A percentile compares a stretch with the other conserved stretches of the same genome.
Evolutionary conservation across 2,113 vertebrate species (phyloP).

Genomic region (Pluvialis apricaria): DNA sequence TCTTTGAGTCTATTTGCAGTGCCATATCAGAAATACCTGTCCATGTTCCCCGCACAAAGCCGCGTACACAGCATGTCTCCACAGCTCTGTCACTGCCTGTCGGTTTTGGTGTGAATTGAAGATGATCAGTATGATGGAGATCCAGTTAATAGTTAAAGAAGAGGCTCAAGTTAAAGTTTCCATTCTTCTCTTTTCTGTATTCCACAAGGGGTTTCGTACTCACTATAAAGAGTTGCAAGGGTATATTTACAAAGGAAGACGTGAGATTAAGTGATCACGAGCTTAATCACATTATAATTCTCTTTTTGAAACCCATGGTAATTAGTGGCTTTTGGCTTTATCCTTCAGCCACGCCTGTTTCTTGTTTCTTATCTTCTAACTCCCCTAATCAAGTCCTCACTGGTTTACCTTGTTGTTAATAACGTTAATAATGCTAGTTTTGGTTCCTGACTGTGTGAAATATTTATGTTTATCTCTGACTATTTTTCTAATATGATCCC

Average conservation of each 20-base stretch:
- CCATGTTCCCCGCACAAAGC: not conserved
- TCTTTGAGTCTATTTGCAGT: not conserved
- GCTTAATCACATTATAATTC: not conserved
- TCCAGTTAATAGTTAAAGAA: not conserved
- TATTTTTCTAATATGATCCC: not conserved
- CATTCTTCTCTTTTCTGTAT: not conserved
- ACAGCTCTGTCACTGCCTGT: not conserved
- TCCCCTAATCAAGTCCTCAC: not conserved
- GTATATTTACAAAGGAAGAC: not conserved
- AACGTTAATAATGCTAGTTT: not conserved
- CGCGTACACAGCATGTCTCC: not conserved
- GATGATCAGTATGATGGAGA: not conserved
- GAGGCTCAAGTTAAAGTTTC: not conserved
- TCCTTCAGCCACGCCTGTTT: not conserved
- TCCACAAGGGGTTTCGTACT: not conserved
- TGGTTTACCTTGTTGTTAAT: not conserved
- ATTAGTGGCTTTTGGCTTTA: not conserved
- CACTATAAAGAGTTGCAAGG: not conserved
- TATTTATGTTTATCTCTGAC: not conserved
- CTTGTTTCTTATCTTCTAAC: not conserved
- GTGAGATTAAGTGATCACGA: not conserved
- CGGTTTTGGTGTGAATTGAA: not conserved
- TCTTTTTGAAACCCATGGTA: not conserved
- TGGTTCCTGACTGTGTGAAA: not conserved
- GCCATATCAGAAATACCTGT: not conserved